A percentile compares a stretch with the other conserved stretches of the same genome.
phyloP scores from a whole-genome alignment of 1,140 invertebrate species.

The Mactra quadrangularis region DNA sequence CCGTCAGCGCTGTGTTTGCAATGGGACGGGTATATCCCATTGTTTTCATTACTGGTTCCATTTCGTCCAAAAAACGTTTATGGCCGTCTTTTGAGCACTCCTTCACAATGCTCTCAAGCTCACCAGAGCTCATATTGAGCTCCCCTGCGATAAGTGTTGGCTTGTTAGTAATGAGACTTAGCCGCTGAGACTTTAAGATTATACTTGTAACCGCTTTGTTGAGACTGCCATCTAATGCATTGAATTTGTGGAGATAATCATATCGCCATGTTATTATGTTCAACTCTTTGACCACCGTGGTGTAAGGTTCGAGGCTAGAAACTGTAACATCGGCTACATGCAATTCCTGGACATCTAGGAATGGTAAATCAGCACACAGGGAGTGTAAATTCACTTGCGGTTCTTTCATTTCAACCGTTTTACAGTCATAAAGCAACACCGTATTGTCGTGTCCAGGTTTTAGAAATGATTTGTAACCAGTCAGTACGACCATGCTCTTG shows the following conservation, averaged over 20 bases:
- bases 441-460: background rate
- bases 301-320: background rate
- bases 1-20: background rate
- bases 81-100: background rate
- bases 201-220: constrained; percentile 10
- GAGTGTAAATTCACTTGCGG: constrained; percentile 17
- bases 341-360: constrained; percentile 3
- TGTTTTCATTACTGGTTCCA: background rate
- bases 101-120: constrained; percentile 6
- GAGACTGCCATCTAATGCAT: background rate
- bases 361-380: background rate
- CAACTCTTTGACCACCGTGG: constrained; percentile 24
- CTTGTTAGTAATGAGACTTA: background rate
- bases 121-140: constrained; percentile 15
- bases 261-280: constrained; percentile 25
- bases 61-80: background rate
- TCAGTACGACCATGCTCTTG: background rate
- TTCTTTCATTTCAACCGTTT: constrained; percentile 11
- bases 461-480: constrained; percentile 15
- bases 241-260: constrained; percentile 6
- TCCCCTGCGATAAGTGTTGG: constrained; percentile 31
- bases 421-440: constrained; percentile 16
- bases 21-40: background rate
- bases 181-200: constrained; percentile 19
- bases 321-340: constrained; percentile 2